Percentiles rank a stretch among this genome's conserved stretches.
Conservation (phyloP, 2,113 vertebrate genomes). For the Ctenomys sociabilis region DNA sequence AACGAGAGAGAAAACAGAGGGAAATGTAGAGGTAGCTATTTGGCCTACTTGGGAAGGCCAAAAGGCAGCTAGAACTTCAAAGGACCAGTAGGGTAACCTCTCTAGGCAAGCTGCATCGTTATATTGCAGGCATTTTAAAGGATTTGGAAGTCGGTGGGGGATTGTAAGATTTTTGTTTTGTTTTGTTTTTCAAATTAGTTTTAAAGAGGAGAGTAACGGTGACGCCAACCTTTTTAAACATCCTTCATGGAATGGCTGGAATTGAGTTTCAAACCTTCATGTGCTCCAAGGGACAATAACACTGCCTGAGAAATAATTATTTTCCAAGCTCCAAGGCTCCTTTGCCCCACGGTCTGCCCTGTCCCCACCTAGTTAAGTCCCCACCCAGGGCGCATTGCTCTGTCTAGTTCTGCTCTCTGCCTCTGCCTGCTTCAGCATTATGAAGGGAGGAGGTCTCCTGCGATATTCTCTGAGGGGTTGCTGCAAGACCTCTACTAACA, state of each 20-base stretch:
- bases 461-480: neutral
- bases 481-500: neutral
- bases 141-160: neutral
- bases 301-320: conserved; percentile 51
- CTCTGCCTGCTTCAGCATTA: neutral
- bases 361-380: neutral
- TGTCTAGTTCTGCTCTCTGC: neutral
- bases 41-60: conserved; percentile 78
- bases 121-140: neutral
- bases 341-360: neutral
- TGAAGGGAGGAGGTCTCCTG: neutral
- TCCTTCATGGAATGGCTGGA: conserved; percentile 32
- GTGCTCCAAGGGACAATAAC: conserved; percentile 62
- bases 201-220: conserved; percentile 32
- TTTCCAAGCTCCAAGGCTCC: conserved; percentile 29
- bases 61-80: conserved; percentile 73
- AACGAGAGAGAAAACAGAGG: conserved; percentile 83
- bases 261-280: conserved; percentile 63
- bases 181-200: conserved; percentile 64
- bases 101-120: neutral
- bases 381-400: neutral
- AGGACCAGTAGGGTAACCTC: conserved; percentile 34
- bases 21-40: conserved; percentile 73
- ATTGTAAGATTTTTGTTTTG: conserved; percentile 49
- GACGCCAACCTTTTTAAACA: conserved; percentile 62